Base-by-base conservation (phyloP, 2,888 invertebrate genomes). In the Resseliella maxima region DNA sequence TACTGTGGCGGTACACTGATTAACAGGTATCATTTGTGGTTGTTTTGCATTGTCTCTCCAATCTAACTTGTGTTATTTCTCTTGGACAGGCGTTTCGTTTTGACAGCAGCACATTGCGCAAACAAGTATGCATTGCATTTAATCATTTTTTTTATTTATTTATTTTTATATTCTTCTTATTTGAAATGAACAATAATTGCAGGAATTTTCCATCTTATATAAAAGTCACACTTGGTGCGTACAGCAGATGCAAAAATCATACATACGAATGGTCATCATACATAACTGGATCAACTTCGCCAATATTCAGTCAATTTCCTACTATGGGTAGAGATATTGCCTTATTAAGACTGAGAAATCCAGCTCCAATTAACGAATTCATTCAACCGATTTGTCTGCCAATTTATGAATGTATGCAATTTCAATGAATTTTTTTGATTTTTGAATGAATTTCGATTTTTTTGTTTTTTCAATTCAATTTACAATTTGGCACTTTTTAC, bases 271-370 rank as follows among this genome's bases (percentile, higher is more conserved):
- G 46, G 46, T 50, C 46, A 18, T 50, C 46, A 50, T 50, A 50
- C 46, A 18, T 50, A 18, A 18, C 8, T 18, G 2, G 15, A 18
- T 6, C 18, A 8, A 94, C 95, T 0, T 93, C 96, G 88, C 96
- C 88, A 97, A 97, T 91, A 96, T 15, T n/a, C 27, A 41, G 31
- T 1, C 31, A 95, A 88, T 94, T 96, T 89, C 92, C 94, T 86
- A 96, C 96, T 91, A 97, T 97, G 89, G 96, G 97, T 91, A 95
- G 97, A 90, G 97, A 97, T 90, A 96, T 97, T 88, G 96, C 97
- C 0, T 90, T 97, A 86, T 90, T 97, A 87, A 92, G 96, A 46
- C 93, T 97, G 0, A 96, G 96, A 90, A 96, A 96, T 89, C 93
- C 94, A 85, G 95, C 97, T 50, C 95, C 95, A 0, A 93, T 97